Conservation (phyloP, 2,797 vertebrate species). For the Pseudotriccus pelzelni region DNA sequence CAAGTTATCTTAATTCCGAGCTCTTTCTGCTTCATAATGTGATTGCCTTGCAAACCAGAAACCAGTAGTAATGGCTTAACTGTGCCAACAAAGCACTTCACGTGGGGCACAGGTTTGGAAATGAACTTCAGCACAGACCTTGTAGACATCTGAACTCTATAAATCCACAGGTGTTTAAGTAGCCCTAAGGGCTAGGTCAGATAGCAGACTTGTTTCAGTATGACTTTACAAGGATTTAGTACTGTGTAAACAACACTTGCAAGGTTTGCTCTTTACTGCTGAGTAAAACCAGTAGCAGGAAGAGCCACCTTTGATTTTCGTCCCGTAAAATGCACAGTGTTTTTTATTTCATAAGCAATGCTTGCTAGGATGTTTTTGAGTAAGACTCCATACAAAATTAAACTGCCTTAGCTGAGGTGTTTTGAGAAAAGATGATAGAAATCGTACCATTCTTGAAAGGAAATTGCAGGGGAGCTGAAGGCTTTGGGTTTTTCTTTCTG, state of each 20-base stretch:
- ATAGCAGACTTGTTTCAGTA: slow-evolving; percentile 73
- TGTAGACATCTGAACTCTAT: slow-evolving; percentile 80
- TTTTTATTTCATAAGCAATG: slow-evolving; percentile 1
- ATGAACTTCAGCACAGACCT: slow-evolving; percentile 74
- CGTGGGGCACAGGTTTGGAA: slow-evolving; percentile 69
- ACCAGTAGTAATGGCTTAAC: slow-evolving; percentile 50
- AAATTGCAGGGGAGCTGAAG: neutral
- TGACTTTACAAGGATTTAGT: slow-evolving; percentile 80
- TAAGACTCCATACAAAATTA: neutral
- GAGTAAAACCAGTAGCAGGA: slow-evolving; percentile 76
- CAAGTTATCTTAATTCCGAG: slow-evolving; percentile 28
- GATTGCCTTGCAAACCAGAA: slow-evolving; percentile 50
- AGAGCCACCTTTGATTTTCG: slow-evolving; percentile 69
- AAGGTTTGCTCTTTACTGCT: slow-evolving; percentile 73
- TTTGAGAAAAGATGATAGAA: neutral
- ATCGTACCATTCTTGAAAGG: neutral
- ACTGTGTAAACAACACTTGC: slow-evolving; percentile 75
- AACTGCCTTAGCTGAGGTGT: neutral
- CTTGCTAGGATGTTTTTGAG: neutral
- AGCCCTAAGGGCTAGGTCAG: slow-evolving; percentile 76
- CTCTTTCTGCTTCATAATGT: slow-evolving; percentile 30
- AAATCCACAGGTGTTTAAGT: slow-evolving; percentile 83
- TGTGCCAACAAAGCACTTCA: slow-evolving; percentile 63
- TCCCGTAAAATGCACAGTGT: neutral
- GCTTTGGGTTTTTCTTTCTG: neutral